A percentile compares a stretch with the other conserved stretches of the same genome.
These are phyloP conservation scores for Turritopsis rubra DNA, from an alignment of 30 jellyfish, hydroid and myxozoan genomes.

Conservation along the genomic window DNA sequence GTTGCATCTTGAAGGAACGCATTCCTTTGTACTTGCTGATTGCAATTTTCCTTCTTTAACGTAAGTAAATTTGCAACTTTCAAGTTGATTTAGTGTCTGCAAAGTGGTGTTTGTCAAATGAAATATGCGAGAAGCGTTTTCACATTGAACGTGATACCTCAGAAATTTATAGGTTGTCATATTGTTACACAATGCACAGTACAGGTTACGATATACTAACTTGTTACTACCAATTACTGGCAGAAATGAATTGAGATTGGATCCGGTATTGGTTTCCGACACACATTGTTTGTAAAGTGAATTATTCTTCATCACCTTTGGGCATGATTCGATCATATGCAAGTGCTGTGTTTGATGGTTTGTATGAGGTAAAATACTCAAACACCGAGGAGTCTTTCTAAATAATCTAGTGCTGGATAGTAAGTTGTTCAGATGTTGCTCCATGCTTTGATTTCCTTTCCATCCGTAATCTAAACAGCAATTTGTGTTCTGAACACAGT, in stretches of 20 bases:
- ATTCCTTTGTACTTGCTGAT: neutral
- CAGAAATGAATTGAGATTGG: neutral
- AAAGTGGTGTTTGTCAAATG: neutral
- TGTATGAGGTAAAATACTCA: neutral
- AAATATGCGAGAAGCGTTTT: neutral
- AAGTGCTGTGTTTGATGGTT: neutral
- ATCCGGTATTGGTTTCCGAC: neutral
- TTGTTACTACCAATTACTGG: neutral
- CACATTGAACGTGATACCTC: neutral
- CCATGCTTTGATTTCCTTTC: neutral
- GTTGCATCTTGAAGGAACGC: neutral
- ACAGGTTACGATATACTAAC: neutral
- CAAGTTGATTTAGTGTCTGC: neutral
- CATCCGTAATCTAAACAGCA: conserved; percentile 9
- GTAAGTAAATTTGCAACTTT: neutral
- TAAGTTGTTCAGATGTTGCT: neutral
- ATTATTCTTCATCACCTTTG: neutral
- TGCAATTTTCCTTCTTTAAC: neutral
- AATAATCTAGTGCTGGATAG: neutral
- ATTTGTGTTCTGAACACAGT: neutral
- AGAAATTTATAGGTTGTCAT: neutral
- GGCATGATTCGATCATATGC: neutral
- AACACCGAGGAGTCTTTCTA: neutral
- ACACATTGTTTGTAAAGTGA: neutral
- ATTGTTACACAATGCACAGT: neutral